phyloP scores from a whole-genome alignment of 2,888 invertebrate genomes.

The Autographa pulchrina region DNA sequence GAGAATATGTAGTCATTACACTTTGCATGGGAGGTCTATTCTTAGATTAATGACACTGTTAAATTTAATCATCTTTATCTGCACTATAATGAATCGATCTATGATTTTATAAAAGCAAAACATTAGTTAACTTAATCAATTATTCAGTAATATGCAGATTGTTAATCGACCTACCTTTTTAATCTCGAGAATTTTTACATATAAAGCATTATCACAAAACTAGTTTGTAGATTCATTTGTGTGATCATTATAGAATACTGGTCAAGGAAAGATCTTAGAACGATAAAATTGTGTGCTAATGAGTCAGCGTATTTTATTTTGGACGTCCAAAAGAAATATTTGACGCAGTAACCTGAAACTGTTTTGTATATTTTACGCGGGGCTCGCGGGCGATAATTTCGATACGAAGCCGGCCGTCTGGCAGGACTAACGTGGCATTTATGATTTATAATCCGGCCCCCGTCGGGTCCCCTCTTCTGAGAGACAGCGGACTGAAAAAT shows the following conservation, averaged over 20 bases:
- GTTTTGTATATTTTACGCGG: conserved; percentile 85
- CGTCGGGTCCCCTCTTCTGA: conserved; percentile 81
- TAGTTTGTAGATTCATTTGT: conserved; percentile 44
- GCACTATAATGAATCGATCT: conserved; percentile 65
- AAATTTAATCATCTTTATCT: conserved; percentile 67
- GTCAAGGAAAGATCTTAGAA: conserved; percentile 36
- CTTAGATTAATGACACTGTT: conserved; percentile 64
- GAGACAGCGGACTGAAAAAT: conserved; percentile 84
- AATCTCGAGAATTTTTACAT: conserved; percentile 36
- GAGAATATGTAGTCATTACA: conserved; percentile 71
- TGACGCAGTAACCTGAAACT: conserved; percentile 84
- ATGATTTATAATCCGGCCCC: conserved; percentile 87
- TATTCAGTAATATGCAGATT: conserved; percentile 50
- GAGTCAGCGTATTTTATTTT: conserved; percentile 79
- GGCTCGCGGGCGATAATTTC: conserved; percentile 85
- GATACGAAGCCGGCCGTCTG: conserved; percentile 76
- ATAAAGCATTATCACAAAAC: conserved; percentile 43
- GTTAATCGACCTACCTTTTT: conserved; percentile 41
- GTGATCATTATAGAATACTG: conserved; percentile 27
- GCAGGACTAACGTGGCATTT: conserved; percentile 83
- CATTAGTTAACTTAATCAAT: conserved; percentile 59
- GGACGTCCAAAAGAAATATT: conserved; percentile 80
- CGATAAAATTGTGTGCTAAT: conserved; percentile 65
- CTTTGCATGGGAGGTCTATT: conserved; percentile 72
- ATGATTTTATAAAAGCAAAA: conserved; percentile 58